A percentile compares a stretch with the other conserved stretches of the same genome.
These are phyloP conservation scores for Falco columbarius DNA, from an alignment of 2,797 vertebrate species.

Conservation along the genomic window DNA sequence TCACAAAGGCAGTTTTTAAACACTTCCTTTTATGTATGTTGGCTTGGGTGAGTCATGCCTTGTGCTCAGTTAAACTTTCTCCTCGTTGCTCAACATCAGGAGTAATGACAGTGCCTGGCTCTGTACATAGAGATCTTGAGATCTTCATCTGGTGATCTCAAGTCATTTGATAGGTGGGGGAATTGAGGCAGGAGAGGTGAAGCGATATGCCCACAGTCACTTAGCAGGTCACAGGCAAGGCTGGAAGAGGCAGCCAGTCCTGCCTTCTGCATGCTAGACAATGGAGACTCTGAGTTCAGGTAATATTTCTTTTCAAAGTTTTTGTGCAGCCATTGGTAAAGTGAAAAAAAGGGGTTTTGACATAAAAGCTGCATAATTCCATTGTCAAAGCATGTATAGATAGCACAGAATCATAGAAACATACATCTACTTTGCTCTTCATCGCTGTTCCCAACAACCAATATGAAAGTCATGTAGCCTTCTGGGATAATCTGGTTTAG, in stretches of 20 bases:
- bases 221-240: not conserved
- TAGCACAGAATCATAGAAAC: not conserved
- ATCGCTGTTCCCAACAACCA: not conserved
- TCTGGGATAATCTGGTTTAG: not conserved
- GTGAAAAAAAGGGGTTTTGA: not conserved
- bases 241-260: not conserved
- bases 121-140: not conserved
- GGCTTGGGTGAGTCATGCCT: slow-evolving; percentile 27
- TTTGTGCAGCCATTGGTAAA: not conserved
- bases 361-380: not conserved
- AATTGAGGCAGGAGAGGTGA: not conserved
- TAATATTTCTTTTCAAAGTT: not conserved
- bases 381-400: not conserved
- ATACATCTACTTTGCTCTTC: not conserved
- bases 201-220: not conserved
- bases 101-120: slow-evolving; percentile 7
- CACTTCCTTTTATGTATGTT: slow-evolving; percentile 36
- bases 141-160: not conserved
- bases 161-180: not conserved
- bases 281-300: not conserved
- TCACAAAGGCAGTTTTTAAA: slow-evolving; percentile 23
- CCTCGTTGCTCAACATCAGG: slow-evolving; percentile 20
- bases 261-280: not conserved
- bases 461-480: not conserved
- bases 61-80: slow-evolving; percentile 55